Conservation (phyloP, 2,888 invertebrate genomes). For the Xiphydria camelus region DNA sequence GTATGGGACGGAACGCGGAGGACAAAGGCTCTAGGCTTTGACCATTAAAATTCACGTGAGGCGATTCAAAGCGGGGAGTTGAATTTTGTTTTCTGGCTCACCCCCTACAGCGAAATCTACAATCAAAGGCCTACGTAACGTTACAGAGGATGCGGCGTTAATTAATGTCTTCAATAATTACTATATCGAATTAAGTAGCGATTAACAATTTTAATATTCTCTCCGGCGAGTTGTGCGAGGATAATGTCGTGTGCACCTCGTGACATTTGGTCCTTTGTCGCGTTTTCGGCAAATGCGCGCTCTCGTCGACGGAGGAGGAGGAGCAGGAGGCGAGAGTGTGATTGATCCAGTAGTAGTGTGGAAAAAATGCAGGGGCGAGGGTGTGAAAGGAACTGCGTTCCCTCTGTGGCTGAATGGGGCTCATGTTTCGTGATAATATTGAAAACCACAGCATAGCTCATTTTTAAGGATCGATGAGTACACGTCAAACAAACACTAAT, state of each 20-base stretch:
- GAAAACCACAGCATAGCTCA: conserved; percentile 16
- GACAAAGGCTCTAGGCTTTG: too few relatives aligned
- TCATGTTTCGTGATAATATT: conserved; percentile 31
- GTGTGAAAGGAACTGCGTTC: conserved; percentile 12
- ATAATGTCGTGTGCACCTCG: too few relatives aligned
- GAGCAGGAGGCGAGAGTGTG: conserved; percentile 13
- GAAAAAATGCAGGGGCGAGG: conserved; percentile 10
- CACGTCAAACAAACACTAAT: not conserved
- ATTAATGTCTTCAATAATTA: conserved; percentile 38
- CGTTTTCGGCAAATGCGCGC: too few relatives aligned
- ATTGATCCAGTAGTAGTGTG: not conserved
- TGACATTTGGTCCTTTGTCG: too few relatives aligned
- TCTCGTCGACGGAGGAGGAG: too few relatives aligned
- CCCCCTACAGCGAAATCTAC: conserved; percentile 31
- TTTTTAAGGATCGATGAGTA: conserved; percentile 8
- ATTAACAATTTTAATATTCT: conserved; percentile 15
- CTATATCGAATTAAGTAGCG: conserved; percentile 24
- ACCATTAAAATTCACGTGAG: too few relatives aligned
- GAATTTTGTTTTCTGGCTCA: conserved; percentile 15
- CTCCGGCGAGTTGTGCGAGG: conserved; percentile 1
- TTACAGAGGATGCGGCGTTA: conserved; percentile 36
- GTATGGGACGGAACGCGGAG: too few relatives aligned
- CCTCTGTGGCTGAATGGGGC: conserved; percentile 26
- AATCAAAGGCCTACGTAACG: conserved; percentile 47
- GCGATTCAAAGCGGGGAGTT: too few relatives aligned